Percentiles rank a stretch among this genome's conserved stretches.
Conservation (phyloP, 2,113 vertebrate species). For the Crypturellus undulatus region DNA sequence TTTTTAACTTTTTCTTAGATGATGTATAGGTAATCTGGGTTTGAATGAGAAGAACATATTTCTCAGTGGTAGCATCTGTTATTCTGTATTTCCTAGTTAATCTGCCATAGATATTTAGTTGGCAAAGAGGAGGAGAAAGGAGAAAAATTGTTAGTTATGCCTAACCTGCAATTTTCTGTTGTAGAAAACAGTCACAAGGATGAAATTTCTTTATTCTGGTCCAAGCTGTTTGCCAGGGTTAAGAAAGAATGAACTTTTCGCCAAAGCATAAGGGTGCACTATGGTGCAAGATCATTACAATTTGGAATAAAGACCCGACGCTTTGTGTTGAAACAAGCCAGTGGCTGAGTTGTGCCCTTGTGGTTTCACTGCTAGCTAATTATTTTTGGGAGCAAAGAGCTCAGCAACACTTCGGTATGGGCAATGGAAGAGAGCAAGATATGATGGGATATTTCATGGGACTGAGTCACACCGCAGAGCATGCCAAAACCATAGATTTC, state of each 20-base stretch:
- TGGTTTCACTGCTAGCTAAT: not conserved
- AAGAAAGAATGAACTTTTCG: not conserved
- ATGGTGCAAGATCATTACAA: rapidly evolving
- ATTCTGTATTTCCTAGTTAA: not conserved
- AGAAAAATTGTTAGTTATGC: not conserved
- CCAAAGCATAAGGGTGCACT: not conserved
- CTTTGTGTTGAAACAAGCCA: not conserved
- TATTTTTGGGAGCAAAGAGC: not conserved
- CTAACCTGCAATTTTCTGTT: not conserved
- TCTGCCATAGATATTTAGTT: not conserved
- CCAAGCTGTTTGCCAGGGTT: not conserved
- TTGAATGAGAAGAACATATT: not conserved
- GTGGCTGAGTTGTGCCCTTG: not conserved
- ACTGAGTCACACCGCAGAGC: not conserved
- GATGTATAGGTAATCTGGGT: too few relatives aligned
- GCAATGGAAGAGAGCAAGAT: not conserved
- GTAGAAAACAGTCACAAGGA: not conserved
- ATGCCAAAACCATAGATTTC: not conserved
- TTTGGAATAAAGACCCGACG: not conserved
- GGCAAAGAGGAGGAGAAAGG: not conserved
- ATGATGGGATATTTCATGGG: rapidly evolving
- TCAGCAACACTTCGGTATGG: not conserved
- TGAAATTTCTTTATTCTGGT: not conserved
- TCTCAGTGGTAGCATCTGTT: not conserved
- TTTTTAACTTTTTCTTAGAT: too few relatives aligned